Conservation (phyloP, 1,140 invertebrate species). For the Procambarus virginalis region DNA sequence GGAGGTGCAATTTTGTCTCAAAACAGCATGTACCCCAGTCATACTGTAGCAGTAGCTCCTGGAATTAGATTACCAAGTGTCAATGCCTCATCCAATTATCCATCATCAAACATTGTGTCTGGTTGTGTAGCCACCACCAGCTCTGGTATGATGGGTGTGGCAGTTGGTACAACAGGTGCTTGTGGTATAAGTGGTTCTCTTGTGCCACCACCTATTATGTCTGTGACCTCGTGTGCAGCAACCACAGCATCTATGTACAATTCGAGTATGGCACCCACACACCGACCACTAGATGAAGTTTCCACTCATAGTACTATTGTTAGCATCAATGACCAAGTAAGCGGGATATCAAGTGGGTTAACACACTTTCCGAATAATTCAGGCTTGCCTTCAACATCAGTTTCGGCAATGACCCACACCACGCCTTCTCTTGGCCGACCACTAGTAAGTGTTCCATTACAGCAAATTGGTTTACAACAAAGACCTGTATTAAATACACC, state of each 20-base stretch:
- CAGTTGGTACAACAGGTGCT: conserved; percentile 2
- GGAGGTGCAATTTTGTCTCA: conserved; percentile 69
- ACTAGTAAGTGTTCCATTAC: conserved; percentile 50
- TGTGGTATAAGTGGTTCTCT: conserved; percentile 28
- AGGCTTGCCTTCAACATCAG: conserved; percentile 15
- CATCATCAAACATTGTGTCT: conserved; percentile 29
- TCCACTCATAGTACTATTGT: conserved; percentile 58
- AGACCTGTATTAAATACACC: conserved; percentile 30
- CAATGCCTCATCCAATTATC: conserved; percentile 53
- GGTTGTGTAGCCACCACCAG: conserved; percentile 22
- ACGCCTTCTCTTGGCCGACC: conserved; percentile 52
- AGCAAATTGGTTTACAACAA: conserved; percentile 54
- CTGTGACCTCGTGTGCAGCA: conserved; percentile 46
- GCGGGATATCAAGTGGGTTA: conserved; percentile 54
- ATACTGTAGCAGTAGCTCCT: conserved; percentile 53
- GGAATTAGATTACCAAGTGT: conserved; percentile 53
- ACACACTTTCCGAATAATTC: conserved; percentile 40
- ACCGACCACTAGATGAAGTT: conserved; percentile 47
- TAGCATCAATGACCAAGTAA: conserved; percentile 63
- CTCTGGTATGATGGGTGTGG: conserved; percentile 9
- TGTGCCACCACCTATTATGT: conserved; percentile 64
- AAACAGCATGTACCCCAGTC: conserved; percentile 64
- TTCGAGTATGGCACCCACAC: conserved; percentile 4
- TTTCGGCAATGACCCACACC: conserved; percentile 52
- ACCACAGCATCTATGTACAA: conserved; percentile 4